These are phyloP conservation scores for Acipenser transmontanus DNA, from an alignment of 2,797 vertebrate genomes.

Conservation along the genomic window DNA sequence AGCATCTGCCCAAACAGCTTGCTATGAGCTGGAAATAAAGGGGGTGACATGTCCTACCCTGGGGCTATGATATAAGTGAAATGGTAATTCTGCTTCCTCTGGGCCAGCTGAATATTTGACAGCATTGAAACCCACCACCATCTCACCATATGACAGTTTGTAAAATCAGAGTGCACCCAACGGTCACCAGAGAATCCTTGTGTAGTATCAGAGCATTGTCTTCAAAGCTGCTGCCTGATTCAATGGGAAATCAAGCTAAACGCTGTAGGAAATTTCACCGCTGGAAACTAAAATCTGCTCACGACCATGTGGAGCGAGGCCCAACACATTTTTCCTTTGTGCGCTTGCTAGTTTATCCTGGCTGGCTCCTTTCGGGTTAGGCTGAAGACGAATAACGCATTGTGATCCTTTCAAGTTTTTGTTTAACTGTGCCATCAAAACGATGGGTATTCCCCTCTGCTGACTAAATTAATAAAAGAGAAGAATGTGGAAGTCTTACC, in stretches of 20 bases:
- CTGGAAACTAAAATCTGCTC: not conserved
- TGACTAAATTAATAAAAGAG: not conserved
- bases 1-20: constrained; percentile 91
- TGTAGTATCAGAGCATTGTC: constrained; percentile 49
- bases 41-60: constrained; percentile 69
- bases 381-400: not conserved
- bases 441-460: not conserved
- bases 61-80: constrained; percentile 67
- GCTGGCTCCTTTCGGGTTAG: not conserved
- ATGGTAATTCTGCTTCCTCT: constrained; percentile 72
- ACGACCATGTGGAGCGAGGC: not conserved
- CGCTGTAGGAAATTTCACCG: constrained; percentile 9
- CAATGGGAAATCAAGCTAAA: constrained; percentile 17
- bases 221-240: constrained; percentile 21
- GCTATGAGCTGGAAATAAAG: constrained; percentile 72
- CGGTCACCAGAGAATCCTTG: constrained; percentile 40
- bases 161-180: constrained; percentile 56
- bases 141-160: constrained; percentile 73
- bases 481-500: no score
- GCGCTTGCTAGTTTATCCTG: constrained; percentile 3
- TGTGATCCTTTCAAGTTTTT: constrained; percentile 2
- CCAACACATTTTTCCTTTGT: not conserved
- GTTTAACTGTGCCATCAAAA: not conserved
- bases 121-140: constrained; percentile 63
- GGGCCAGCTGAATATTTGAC: constrained; percentile 59